Evolutionary conservation across 2,888 invertebrate genomes (phyloP).

Genomic region (Cataglyphis albicans): DNA sequence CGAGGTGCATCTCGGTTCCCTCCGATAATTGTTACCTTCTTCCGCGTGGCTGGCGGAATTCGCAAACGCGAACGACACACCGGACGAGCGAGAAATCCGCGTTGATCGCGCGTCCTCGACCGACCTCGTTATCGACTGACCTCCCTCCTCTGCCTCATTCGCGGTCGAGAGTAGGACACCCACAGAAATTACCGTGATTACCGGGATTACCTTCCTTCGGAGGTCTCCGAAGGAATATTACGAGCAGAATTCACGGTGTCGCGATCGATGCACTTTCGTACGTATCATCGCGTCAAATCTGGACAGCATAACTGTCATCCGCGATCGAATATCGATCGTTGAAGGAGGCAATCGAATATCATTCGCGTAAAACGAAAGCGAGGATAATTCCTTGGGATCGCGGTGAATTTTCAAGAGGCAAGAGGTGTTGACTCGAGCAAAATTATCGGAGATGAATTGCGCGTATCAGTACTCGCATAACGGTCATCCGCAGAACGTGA

Average conservation of each 20-base stretch:
- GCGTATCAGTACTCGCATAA: conserved; percentile 84
- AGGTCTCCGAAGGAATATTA: conserved; percentile 64
- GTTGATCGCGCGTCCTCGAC: conserved; percentile 59
- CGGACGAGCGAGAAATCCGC: conserved; percentile 31
- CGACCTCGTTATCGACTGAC: conserved; percentile 71
- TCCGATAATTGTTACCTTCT: conserved; percentile 67
- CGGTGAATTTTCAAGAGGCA: background rate
- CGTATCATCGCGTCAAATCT: conserved; percentile 29
- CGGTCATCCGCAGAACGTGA: conserved; percentile 82
- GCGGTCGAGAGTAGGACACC: conserved; percentile 56
- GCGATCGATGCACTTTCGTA: conserved; percentile 49
- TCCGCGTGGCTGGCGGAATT: conserved; percentile 53
- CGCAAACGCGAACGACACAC: conserved; percentile 37
- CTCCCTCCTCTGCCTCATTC: conserved; percentile 59
- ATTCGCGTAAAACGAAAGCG: background rate
- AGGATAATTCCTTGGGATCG: background rate
- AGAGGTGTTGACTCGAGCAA: background rate
- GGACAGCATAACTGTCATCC: background rate
- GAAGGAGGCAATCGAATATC: background rate
- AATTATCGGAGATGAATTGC: conserved; percentile 81
- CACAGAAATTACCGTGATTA: conserved; percentile 76
- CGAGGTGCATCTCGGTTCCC: conserved; percentile 77
- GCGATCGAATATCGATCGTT: conserved; percentile 28
- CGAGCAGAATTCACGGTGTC: conserved; percentile 58
- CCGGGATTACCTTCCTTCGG: conserved; percentile 68